Percentiles rank a stretch among this genome's conserved stretches.
phyloP scores from a whole-genome alignment of 37 sponge, comb jelly and placozoan species.

The Tethya wilhelma region DNA sequence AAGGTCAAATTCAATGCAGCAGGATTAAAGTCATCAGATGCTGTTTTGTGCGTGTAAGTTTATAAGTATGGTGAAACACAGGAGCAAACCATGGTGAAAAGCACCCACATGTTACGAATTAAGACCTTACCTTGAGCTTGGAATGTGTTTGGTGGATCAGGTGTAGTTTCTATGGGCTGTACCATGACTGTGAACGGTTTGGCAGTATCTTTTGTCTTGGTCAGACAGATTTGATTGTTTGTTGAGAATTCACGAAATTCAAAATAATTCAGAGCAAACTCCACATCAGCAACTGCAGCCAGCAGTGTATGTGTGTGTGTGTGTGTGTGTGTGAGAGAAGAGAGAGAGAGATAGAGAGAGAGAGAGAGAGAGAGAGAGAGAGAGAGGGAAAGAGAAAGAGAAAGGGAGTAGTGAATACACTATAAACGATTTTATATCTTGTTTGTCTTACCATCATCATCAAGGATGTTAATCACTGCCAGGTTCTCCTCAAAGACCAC shows the following conservation, averaged over 20 bases:
- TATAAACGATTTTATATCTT: neutral
- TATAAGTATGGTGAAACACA: too few relatives aligned
- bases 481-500: neutral
- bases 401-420: neutral
- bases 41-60: too few relatives aligned
- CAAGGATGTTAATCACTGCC: neutral
- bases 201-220: slow-evolving; percentile 17
- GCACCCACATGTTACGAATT: too few relatives aligned
- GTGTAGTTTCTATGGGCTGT: neutral
- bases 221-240: slow-evolving; percentile 8
- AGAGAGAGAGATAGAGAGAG: too few relatives aligned
- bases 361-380: slow-evolving; percentile 6
- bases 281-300: slow-evolving; percentile 1
- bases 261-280: neutral
- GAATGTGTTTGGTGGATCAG: neutral
- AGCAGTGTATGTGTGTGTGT: too few relatives aligned
- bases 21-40: too few relatives aligned
- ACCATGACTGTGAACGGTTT: neutral
- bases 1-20: too few relatives aligned
- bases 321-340: too few relatives aligned
- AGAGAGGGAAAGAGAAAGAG: neutral
- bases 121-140: slow-evolving; percentile 7
- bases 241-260: neutral
- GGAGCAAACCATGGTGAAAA: too few relatives aligned
- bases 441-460: slow-evolving; percentile 17